These are phyloP conservation scores for Aphaenogaster floridana DNA, from an alignment of 1,140 invertebrate genomes.

Conservation along the genomic window DNA sequence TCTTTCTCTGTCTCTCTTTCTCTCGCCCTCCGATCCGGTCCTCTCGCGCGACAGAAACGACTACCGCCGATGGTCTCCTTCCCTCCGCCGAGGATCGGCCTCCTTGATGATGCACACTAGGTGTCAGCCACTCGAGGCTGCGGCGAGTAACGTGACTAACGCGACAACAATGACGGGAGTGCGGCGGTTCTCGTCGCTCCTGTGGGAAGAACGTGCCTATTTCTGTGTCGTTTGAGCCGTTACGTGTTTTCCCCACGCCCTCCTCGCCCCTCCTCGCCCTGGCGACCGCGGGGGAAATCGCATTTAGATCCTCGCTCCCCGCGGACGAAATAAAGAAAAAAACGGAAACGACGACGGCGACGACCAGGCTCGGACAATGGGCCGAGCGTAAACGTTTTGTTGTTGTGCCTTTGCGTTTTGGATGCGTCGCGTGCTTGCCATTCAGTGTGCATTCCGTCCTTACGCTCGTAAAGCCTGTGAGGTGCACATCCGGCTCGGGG, in stretches of 20 bases:
- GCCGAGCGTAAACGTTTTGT: constrained; percentile 19
- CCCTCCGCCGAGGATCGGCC: not conserved
- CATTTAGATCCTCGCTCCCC: constrained; percentile 20
- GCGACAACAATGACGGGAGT: constrained; percentile 51
- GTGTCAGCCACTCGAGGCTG: not conserved
- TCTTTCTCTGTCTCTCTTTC: not conserved
- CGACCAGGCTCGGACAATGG: constrained; percentile 6
- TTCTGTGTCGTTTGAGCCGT: constrained; percentile 41
- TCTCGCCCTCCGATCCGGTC: not conserved
- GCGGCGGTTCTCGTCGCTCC: constrained; percentile 1
- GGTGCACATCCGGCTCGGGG: not conserved
- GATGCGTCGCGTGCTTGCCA: not conserved
- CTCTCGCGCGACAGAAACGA: not conserved
- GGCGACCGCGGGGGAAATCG: not conserved
- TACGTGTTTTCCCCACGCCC: not conserved
- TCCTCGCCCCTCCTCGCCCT: not conserved
- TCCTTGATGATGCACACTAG: not conserved
- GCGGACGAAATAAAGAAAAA: not conserved
- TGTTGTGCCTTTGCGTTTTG: constrained; percentile 16
- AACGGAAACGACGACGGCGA: not conserved
- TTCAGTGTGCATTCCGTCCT: not conserved
- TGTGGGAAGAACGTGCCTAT: constrained; percentile 43
- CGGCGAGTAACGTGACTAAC: constrained; percentile 48
- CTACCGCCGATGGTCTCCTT: not conserved
- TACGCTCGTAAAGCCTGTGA: not conserved